Base-by-base conservation (phyloP, 2,888 invertebrate genomes). In the Scaeva pyrastri region DNA sequence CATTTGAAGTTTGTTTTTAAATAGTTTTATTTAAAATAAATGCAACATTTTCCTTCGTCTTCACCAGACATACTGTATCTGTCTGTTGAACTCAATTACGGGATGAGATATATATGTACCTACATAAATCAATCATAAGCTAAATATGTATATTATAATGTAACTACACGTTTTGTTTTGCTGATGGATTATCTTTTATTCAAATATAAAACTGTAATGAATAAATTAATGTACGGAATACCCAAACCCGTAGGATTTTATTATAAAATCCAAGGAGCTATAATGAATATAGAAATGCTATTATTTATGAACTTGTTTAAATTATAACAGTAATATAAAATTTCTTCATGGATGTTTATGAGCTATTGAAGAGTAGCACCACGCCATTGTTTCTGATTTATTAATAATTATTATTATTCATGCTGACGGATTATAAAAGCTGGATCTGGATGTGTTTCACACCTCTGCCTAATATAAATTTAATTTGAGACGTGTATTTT, bases 401-500 rank as follows among this genome's bases (percentile, higher is more conserved):
- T n/a, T n/a, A 74, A 55, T 68, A 55, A 43, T 31, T 21, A 31
- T 31, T 31, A 68, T 45, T 68, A n/a, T 50, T 66, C 50, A n/a
- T 26, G 39, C 31, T 45, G 21, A 43, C 4, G 56, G 68, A 45
- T 80, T 41, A 70, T 45, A 68, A 41, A 21, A 50, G 39, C 50
- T 31, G 7, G 11, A n/a, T 36, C 39, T 36, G 41, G 41, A 56
- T 79, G 12, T 16, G 72, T 50, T 72, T 64, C 81, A 26, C 77
- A 72, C 66, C 36, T 50, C 43, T 43, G 23, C 52, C 77, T 48
- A 60, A 55, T 43, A 5, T 19, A 58, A 66, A 72, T 76, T 6
- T 36, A 77, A 72, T 71, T 75, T 21, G 50, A 76, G 50, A 76
- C 52, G 11, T 62, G 12, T 64, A n/a, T 16, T 58, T 16, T 3